These are phyloP conservation scores for Hirudo medicinalis DNA, from an alignment of 1,140 invertebrate genomes.

Conservation along the genomic window DNA sequence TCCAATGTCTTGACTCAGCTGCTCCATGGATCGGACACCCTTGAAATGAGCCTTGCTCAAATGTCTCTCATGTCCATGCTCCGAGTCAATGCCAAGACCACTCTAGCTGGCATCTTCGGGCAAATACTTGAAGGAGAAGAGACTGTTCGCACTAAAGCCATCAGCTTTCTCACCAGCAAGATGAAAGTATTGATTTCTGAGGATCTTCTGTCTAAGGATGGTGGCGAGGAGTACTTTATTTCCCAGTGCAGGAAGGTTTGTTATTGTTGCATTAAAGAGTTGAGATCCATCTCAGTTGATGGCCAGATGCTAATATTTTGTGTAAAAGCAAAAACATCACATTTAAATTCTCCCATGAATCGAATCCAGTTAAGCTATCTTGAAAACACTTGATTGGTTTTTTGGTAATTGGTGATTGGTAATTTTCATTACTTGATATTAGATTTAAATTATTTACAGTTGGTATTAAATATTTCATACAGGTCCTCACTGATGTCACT, in stretches of 20 bases:
- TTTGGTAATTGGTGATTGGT: too few species aligned
- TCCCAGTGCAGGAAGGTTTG: conserved; percentile 68
- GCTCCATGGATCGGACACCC: conserved; percentile 56
- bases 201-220: conserved; percentile 36
- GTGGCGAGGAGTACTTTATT: conserved; percentile 14
- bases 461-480: conserved; percentile 26
- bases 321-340: neutral
- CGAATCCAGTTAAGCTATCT: neutral
- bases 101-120: conserved; percentile 68
- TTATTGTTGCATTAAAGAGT: neutral
- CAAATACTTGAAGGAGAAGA: conserved; percentile 63
- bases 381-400: neutral
- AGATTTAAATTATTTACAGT: conserved; percentile 7
- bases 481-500: conserved; percentile 59
- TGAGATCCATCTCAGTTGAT: too few species aligned
- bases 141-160: conserved; percentile 63
- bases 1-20: conserved; percentile 82
- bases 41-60: conserved; percentile 35
- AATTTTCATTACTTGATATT: neutral
- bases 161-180: conserved; percentile 73
- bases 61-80: conserved; percentile 33
- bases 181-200: conserved; percentile 63
- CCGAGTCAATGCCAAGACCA: conserved; percentile 37
- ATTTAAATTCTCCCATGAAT: neutral
- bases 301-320: too few species aligned